Conservation (phyloP, 2,888 invertebrate species). For the Phymatocera aterrima region DNA sequence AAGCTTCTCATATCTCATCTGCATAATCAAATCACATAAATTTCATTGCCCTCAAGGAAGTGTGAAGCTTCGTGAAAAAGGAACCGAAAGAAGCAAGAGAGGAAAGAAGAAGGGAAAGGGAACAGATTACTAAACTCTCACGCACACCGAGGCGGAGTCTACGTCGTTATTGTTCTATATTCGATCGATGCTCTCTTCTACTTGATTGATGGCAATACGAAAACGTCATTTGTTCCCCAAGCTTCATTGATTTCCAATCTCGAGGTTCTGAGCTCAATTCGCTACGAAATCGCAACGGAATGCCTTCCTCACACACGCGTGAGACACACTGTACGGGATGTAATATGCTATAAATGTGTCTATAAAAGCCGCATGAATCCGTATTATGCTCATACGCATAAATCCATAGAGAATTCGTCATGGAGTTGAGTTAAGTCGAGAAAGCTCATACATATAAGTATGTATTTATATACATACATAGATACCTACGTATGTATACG, state of each 20-base stretch:
- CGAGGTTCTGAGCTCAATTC: slow-evolving; percentile 25
- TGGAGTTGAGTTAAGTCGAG: too few relatives aligned
- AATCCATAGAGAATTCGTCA: not conserved
- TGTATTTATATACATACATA: too few relatives aligned
- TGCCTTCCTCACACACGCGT: too few relatives aligned
- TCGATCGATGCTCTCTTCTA: slow-evolving; percentile 30
- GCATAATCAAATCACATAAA: slow-evolving; percentile 24
- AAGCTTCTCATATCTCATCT: not conserved
- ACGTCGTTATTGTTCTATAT: slow-evolving; percentile 25
- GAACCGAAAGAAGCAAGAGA: too few relatives aligned
- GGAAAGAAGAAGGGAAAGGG: not conserved
- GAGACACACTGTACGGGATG: too few relatives aligned
- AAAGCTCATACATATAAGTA: too few relatives aligned
- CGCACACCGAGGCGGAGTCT: slow-evolving; percentile 6
- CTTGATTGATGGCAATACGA: slow-evolving; percentile 39
- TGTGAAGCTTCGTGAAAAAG: not conserved
- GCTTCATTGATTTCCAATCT: slow-evolving; percentile 40
- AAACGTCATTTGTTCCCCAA: slow-evolving; percentile 34
- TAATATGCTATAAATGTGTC: not conserved
- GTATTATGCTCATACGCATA: not conserved
- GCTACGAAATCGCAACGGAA: slow-evolving; percentile 18
- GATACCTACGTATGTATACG: not conserved
- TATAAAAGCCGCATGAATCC: not conserved
- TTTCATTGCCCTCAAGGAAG: not conserved
- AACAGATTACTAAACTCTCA: not conserved